These are phyloP conservation scores for Crocuta crocuta DNA, from an alignment of 2,113 vertebrate species.

Conservation along the genomic window DNA sequence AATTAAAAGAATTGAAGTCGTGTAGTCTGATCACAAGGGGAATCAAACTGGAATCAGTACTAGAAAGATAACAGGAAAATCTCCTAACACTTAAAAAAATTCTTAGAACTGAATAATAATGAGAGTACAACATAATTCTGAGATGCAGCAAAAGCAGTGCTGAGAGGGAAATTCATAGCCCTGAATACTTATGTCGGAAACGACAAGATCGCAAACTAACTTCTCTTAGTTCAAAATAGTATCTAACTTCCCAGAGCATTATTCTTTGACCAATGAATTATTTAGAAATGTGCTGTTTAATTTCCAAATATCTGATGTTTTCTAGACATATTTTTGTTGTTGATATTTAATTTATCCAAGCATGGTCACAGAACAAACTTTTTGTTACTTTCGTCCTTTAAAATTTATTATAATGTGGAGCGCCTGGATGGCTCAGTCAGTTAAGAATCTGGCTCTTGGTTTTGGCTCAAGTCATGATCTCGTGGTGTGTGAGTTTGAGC, in stretches of 20 bases:
- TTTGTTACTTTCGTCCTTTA: background rate
- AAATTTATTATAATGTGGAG: background rate
- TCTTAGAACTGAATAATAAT: background rate
- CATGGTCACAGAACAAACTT: background rate
- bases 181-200: background rate
- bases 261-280: background rate
- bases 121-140: background rate
- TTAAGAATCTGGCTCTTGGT: too few species aligned
- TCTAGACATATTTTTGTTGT: background rate
- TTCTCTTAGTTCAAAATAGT: background rate
- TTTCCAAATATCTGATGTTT: background rate
- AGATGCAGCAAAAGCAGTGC: background rate
- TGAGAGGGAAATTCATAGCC: background rate
- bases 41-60: background rate
- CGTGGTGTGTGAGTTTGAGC: too few species aligned
- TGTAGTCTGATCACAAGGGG: background rate
- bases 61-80: background rate
- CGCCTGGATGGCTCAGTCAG: too few species aligned
- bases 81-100: background rate
- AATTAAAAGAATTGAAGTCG: background rate
- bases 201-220: background rate
- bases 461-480: too few species aligned
- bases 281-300: slow-evolving; percentile 1
- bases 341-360: background rate
- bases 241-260: background rate